Conservation (phyloP, 2,113 vertebrate species). For the Spea bombifrons region DNA sequence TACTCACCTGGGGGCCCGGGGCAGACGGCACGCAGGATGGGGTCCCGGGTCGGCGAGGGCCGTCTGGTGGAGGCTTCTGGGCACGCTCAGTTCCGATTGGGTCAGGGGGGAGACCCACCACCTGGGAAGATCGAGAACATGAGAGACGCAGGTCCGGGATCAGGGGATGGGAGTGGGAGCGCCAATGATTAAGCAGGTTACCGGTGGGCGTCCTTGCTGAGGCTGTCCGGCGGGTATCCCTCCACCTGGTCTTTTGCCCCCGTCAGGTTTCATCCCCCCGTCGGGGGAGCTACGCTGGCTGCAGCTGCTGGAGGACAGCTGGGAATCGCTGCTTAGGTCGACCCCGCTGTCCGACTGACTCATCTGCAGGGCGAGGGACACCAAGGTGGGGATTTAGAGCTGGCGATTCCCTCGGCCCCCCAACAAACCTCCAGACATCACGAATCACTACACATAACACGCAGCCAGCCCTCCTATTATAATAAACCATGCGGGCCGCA, state of each 20-base stretch:
- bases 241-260: conserved; percentile 53
- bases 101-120: conserved; percentile 50
- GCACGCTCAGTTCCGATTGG: conserved; percentile 64
- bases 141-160: not conserved
- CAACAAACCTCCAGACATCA: too few species aligned
- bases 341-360: conserved; percentile 71
- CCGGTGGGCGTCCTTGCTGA: conserved; percentile 52
- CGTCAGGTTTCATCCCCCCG: conserved; percentile 59
- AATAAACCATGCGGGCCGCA: not conserved
- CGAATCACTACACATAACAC: too few species aligned
- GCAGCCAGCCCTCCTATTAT: not conserved
- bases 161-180: not conserved
- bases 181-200: not conserved
- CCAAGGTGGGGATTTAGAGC: not conserved
- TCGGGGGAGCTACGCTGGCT: conserved; percentile 69
- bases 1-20: conserved; percentile 16
- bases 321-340: conserved; percentile 69
- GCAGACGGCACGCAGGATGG: not conserved
- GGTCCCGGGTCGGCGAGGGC: not conserved
- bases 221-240: conserved; percentile 51
- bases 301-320: conserved; percentile 67
- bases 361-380: conserved; percentile 53
- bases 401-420: not conserved
- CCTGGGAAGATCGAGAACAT: not conserved
- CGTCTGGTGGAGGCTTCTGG: conserved; percentile 53